Evolutionary conservation across 1,140 invertebrate genomes (phyloP).

Genomic region (Nasonia vitripennis): DNA sequence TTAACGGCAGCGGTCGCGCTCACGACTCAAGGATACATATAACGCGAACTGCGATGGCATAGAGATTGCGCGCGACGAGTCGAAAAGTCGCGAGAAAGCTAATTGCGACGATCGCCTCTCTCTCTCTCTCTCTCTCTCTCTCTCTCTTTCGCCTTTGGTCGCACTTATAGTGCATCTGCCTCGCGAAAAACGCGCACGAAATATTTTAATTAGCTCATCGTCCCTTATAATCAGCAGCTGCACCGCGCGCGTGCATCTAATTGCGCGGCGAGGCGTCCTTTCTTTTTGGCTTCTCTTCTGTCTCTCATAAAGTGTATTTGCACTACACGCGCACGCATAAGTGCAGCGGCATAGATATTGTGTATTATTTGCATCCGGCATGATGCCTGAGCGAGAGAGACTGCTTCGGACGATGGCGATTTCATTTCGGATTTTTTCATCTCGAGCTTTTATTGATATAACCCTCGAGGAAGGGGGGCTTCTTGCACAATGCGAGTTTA

Average conservation of each 20-base stretch:
- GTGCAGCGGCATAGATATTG: background rate
- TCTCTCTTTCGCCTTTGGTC: no score
- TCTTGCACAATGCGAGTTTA: constrained; percentile 7
- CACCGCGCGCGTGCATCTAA: constrained; percentile 70
- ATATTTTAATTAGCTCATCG: constrained; percentile 76
- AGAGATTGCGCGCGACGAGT: background rate
- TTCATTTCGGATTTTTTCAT: constrained; percentile 19
- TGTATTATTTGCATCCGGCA: background rate
- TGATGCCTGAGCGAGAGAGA: background rate
- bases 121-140: no score
- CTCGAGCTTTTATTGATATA: background rate
- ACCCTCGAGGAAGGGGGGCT: background rate
- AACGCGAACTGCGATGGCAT: background rate
- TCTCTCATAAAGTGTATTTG: background rate
- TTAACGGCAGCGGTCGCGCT: background rate
- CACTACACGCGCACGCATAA: background rate
- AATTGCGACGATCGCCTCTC: constrained; percentile 27
- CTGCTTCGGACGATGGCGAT: background rate
- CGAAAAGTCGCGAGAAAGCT: constrained; percentile 33
- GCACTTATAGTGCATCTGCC: constrained; percentile 68
- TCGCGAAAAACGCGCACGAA: constrained; percentile 59
- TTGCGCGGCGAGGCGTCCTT: constrained; percentile 56
- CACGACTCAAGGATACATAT: background rate
- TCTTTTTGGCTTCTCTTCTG: background rate
- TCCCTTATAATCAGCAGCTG: constrained; percentile 67